These are phyloP conservation scores for Escarpia spicata DNA, from an alignment of 2,888 invertebrate genomes.

Conservation along the genomic window DNA sequence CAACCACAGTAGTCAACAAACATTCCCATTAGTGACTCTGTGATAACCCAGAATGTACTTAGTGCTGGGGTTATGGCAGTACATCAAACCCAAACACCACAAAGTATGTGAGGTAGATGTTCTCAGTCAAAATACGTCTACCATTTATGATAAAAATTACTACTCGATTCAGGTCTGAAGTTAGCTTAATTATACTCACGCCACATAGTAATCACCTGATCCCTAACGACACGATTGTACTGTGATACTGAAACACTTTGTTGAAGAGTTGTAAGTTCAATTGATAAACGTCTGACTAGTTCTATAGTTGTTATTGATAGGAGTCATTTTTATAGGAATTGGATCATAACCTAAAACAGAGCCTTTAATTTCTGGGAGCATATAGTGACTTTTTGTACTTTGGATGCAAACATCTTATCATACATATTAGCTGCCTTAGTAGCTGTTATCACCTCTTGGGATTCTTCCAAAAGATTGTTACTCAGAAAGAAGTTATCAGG, in stretches of 20 bases:
- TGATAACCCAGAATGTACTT: neutral
- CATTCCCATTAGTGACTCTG: neutral
- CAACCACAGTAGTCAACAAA: neutral
- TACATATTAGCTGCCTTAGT: neutral
- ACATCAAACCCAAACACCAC: neutral
- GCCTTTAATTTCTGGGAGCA: neutral
- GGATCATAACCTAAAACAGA: neutral
- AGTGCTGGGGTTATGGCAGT: neutral
- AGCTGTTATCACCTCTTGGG: neutral
- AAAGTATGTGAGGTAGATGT: neutral
- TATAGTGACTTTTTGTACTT: neutral
- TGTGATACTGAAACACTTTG: neutral
- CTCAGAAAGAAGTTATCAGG: neutral
- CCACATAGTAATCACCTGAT: neutral
- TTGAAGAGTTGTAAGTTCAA: neutral
- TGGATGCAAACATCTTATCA: neutral
- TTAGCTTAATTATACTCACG: neutral
- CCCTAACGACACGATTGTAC: neutral
- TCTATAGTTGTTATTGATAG: neutral
- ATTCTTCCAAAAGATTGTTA: neutral
- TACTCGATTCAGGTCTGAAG: neutral
- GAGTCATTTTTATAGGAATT: neutral
- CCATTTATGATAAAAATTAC: neutral
- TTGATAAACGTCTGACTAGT: neutral
- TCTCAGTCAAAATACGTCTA: neutral